Evolutionary conservation across 2,888 invertebrate genomes (phyloP).

Genomic region (Acrobasis suavella): DNA sequence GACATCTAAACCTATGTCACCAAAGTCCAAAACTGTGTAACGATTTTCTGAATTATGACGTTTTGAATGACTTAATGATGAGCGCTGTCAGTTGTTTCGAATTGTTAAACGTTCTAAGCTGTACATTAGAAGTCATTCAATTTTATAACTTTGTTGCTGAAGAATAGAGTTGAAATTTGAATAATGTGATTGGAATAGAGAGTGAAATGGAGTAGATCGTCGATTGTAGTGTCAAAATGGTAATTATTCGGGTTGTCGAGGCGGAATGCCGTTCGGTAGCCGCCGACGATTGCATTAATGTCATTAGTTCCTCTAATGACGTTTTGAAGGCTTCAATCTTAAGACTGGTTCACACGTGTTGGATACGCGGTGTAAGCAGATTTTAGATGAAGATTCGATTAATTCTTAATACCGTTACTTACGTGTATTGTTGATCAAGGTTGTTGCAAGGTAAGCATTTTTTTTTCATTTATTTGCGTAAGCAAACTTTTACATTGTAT

Average conservation of each 20-base stretch:
- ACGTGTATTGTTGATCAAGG: neutral
- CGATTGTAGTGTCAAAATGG: constrained; percentile 55
- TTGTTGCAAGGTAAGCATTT: neutral
- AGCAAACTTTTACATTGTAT: no score
- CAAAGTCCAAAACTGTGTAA: constrained; percentile 19
- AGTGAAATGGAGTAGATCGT: constrained; percentile 35
- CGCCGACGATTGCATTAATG: constrained; percentile 68
- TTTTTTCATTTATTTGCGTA: no score
- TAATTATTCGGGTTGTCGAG: constrained; percentile 54
- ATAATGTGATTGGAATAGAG: constrained; percentile 27
- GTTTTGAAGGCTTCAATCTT: constrained; percentile 50
- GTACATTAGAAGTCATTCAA: neutral
- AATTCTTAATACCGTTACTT: neutral
- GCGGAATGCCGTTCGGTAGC: constrained; percentile 67
- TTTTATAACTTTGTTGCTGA: neutral
- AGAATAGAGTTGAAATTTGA: constrained; percentile 27
- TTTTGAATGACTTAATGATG: constrained; percentile 24
- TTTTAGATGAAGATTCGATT: constrained; percentile 22
- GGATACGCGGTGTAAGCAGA: constrained; percentile 11
- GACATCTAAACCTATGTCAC: constrained; percentile 18
- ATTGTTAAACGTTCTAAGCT: constrained; percentile 21
- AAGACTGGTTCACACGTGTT: constrained; percentile 33
- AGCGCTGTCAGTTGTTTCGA: constrained; percentile 28
- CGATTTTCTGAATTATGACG: constrained; percentile 21
- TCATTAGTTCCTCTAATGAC: constrained; percentile 69